phyloP scores from a whole-genome alignment of 2,888 invertebrate genomes.

The Luperina nickerlii region DNA sequence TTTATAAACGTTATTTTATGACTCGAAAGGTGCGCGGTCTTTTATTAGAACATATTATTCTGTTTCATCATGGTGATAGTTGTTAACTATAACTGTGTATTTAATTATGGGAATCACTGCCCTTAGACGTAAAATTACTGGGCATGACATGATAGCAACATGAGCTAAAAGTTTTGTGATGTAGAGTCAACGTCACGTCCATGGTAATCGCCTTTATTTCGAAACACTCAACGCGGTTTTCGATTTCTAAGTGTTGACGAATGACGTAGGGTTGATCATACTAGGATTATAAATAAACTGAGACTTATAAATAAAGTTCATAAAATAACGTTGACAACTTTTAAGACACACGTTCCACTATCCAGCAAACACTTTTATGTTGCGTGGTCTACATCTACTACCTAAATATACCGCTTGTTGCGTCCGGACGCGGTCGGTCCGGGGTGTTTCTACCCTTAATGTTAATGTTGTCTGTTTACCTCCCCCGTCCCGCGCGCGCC shows the following conservation, averaged over 20 bases:
- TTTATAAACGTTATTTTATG: constrained; percentile 55
- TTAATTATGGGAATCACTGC: not conserved
- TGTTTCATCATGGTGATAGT: not conserved
- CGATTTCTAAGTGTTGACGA: not conserved
- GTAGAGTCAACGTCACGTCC: not conserved
- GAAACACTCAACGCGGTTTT: not conserved
- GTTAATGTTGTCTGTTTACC: constrained; percentile 86
- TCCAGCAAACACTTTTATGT: constrained; percentile 58
- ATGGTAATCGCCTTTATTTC: not conserved
- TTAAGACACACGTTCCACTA: constrained; percentile 36
- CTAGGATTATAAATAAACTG: not conserved
- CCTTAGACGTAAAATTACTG: not conserved
- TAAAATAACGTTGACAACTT: constrained; percentile 46
- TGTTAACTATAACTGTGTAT: not conserved
- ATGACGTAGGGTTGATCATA: too few relatives aligned
- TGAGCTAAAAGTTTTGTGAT: not conserved
- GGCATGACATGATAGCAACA: not conserved
- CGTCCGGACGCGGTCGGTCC: constrained; percentile 30
- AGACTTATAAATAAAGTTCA: constrained; percentile 1
- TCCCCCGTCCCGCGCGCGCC: constrained; percentile 80
- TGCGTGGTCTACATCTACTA: constrained; percentile 52
- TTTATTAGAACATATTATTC: not conserved
- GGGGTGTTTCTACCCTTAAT: constrained; percentile 69
- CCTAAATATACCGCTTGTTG: constrained; percentile 35
- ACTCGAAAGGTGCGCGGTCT: constrained; percentile 9